Conservation (phyloP, 2,797 vertebrate genomes). For the Limnodromus scolopaceus region DNA sequence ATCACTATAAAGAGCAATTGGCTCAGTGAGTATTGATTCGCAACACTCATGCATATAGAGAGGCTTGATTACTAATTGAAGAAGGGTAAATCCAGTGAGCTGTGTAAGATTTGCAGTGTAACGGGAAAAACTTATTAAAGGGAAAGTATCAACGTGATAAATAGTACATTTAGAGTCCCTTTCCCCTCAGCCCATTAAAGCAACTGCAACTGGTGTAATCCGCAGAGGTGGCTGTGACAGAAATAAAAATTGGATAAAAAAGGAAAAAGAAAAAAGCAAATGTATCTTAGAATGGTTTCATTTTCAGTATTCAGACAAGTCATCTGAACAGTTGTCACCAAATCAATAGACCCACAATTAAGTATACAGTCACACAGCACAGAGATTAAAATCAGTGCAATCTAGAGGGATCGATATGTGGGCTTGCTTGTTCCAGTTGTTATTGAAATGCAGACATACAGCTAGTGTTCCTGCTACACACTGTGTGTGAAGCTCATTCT, state of each 20-base stretch:
- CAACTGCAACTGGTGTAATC: not conserved
- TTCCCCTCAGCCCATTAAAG: not conserved
- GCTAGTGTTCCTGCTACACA: not conserved
- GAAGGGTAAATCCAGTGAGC: conserved; percentile 8
- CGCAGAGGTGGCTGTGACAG: not conserved
- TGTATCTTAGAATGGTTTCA: not conserved
- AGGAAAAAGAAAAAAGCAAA: not conserved
- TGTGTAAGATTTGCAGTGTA: not conserved
- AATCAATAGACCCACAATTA: not conserved
- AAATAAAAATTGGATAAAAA: not conserved
- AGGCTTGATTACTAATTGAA: conserved; percentile 35
- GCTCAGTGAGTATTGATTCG: not conserved
- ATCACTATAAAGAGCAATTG: not conserved
- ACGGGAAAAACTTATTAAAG: not conserved
- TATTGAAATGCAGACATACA: not conserved
- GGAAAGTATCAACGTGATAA: conserved; percentile 32
- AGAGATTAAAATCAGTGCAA: not conserved
- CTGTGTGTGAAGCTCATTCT: not conserved
- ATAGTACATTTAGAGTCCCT: not conserved
- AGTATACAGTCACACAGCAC: not conserved
- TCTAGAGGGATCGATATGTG: not conserved
- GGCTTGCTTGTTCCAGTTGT: not conserved
- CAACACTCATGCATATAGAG: not conserved
- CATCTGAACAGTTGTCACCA: not conserved
- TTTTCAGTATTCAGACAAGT: not conserved